Percentiles rank a stretch among this genome's conserved stretches.
phyloP scores from a whole-genome alignment of 1,140 invertebrate species.

The Cyrtorhinus lividipennis region DNA sequence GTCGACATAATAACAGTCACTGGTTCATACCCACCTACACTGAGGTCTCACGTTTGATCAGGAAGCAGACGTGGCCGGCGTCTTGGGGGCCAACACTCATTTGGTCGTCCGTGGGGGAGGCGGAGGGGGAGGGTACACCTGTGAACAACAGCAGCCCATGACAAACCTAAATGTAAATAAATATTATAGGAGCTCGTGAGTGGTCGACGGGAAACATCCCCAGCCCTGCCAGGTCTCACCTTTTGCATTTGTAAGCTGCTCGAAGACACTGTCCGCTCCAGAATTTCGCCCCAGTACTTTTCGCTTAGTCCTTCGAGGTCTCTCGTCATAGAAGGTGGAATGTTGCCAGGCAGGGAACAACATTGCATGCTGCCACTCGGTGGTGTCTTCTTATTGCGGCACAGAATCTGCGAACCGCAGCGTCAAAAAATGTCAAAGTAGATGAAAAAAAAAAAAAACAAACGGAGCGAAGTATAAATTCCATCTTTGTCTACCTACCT shows the following conservation, averaged over 20 bases:
- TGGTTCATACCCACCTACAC: slow-evolving; percentile 8
- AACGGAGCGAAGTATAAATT: not conserved
- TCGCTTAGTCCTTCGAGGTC: slow-evolving; percentile 54
- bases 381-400: slow-evolving; percentile 20
- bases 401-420: slow-evolving; percentile 16
- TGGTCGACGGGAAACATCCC: too few relatives aligned
- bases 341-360: slow-evolving; percentile 12
- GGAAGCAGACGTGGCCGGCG: not conserved
- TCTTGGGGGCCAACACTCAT: slow-evolving; percentile 13
- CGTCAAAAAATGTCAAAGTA: not conserved
- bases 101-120: slow-evolving; percentile 16
- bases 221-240: too few relatives aligned
- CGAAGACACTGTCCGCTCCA: slow-evolving; percentile 52
- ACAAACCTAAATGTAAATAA: too few relatives aligned
- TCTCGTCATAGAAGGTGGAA: slow-evolving; percentile 26
- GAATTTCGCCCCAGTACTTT: slow-evolving; percentile 60
- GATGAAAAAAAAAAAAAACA: not conserved
- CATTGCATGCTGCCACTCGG: slow-evolving; percentile 6
- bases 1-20: too few relatives aligned
- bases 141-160: not conserved
- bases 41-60: slow-evolving; percentile 15
- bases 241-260: slow-evolving; percentile 49
- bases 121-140: slow-evolving; percentile 25
- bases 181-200: too few relatives aligned
- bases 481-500: slow-evolving; percentile 34